A percentile compares a stretch with the other conserved stretches of the same genome.
These are phyloP conservation scores for Chaetophractus vellerosus DNA, from an alignment of 2,797 vertebrate species.

Conservation along the genomic window DNA sequence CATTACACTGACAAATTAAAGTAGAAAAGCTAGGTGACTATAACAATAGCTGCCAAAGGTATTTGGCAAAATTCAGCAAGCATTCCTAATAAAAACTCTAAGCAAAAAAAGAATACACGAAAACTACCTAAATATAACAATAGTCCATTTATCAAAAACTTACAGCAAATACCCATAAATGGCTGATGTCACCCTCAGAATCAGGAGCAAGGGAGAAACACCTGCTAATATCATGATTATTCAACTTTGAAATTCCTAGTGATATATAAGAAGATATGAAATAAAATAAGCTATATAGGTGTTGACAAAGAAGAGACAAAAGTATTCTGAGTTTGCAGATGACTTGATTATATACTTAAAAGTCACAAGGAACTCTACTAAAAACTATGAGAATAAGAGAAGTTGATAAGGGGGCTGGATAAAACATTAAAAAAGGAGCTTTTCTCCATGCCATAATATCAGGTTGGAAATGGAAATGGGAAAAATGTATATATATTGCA, in stretches of 20 bases:
- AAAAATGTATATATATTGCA: neutral
- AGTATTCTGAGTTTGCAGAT: neutral
- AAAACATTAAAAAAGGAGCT: constrained; percentile 21
- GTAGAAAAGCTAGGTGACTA: neutral
- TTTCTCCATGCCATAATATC: neutral
- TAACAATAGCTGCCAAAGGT: neutral
- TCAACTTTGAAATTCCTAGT: neutral
- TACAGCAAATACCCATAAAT: neutral
- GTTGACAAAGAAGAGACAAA: neutral
- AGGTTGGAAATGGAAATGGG: neutral
- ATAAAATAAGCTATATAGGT: neutral
- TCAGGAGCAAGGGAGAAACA: neutral
- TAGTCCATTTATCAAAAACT: neutral
- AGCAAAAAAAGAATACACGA: neutral
- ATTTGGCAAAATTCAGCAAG: neutral
- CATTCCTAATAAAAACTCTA: neutral
- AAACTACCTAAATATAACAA: constrained; percentile 27
- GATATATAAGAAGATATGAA: neutral
- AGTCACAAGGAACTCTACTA: neutral
- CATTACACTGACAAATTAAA: neutral
- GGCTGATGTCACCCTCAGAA: constrained; percentile 11
- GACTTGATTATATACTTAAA: neutral
- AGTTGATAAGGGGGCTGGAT: neutral
- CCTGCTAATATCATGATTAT: neutral
- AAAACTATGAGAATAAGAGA: neutral